Base-by-base conservation (phyloP, 92 coral and sea anemone species). In the Desmophyllum pertusum region DNA sequence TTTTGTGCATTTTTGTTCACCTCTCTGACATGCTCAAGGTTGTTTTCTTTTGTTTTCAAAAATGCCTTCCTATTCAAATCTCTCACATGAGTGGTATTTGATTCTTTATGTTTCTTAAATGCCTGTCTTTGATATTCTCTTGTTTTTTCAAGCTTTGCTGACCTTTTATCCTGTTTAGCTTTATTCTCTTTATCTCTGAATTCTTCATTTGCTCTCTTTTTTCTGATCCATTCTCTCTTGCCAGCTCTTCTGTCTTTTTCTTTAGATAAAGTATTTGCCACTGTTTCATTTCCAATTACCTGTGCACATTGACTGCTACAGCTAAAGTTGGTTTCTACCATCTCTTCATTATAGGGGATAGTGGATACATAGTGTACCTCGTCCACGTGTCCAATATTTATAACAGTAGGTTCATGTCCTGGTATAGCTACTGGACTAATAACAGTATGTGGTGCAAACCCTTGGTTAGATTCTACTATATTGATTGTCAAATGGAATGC, bases 341-440 rank as follows among this genome's bases (percentile, higher is more conserved):
- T 51, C 66, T 50, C 29, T 30, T 75, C 65, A 61, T 73, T 83
- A 72, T 73, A 61, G 57, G 81, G 83, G 62, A 69, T 78, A 57
- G 87, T 87, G 74, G 91, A 87, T 39, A 82, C 83, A 88, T 83
- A 83, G 61, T 87, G 90, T 42, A 75, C n/a, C 61, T 87, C 84
- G 82, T 75, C 79, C 41, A 87, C n/a, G 42, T 87, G 90, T 27
- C 87, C 90, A 81, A 87, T 87, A 59, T 63, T 73, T 61, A 87
- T 87, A 17, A 71, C 76, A 71, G 76, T 43, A 21, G 76, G 51
- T 39, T 71, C 76, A 71, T 23, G 51, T 71, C 51, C 76, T 17
- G 76, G 51, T 41, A n/a, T 71, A 71, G 30, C 76, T 71, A 35
- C 76, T 68, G 73, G 73, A 13, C 76, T 71, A 40, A 42, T 43